Percentiles rank a stretch among this genome's conserved stretches.
phyloP scores from a whole-genome alignment of 2,113 vertebrate species.

The Poeciliopsis turrubarensis region DNA sequence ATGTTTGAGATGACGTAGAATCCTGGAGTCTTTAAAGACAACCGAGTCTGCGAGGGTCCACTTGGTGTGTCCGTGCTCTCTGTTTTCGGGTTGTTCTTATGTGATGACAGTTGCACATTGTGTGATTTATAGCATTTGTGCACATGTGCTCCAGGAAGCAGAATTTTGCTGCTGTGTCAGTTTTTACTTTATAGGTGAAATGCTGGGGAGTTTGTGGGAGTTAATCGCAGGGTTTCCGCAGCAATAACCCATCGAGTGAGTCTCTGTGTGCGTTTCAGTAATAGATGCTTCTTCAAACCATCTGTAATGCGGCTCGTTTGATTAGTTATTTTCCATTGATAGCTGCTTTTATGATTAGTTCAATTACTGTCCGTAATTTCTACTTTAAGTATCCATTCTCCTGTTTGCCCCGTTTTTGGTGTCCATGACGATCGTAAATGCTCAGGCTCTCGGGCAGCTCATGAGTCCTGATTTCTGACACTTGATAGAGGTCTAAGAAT shows the following conservation, averaged over 20 bases:
- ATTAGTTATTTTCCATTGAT: constrained; percentile 10
- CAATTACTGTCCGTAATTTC: not conserved
- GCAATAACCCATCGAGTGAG: constrained; percentile 44
- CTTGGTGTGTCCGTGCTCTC: not conserved
- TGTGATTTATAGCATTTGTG: constrained; percentile 41
- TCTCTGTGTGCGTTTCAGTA: constrained; percentile 1
- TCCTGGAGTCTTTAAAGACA: constrained; percentile 13
- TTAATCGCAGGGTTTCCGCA: constrained; percentile 44
- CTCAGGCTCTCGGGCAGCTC: not conserved
- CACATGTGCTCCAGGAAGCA: constrained; percentile 34
- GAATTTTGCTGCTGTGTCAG: constrained; percentile 46
- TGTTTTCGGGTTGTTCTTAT: constrained; percentile 18
- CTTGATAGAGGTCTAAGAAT: constrained; percentile 21
- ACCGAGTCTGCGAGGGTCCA: not conserved
- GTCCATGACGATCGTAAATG: not conserved
- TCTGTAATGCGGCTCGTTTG: constrained; percentile 14
- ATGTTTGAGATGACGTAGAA: constrained; percentile 14
- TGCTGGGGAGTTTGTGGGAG: constrained; percentile 38
- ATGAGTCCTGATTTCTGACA: constrained; percentile 38
- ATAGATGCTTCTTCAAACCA: not conserved
- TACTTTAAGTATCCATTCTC: not conserved
- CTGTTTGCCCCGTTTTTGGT: not conserved
- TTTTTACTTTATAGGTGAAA: constrained; percentile 14
- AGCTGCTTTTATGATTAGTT: not conserved
- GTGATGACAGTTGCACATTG: constrained; percentile 5